phyloP scores from a whole-genome alignment of 2,888 invertebrate genomes.

The Drosophila cracens region DNA sequence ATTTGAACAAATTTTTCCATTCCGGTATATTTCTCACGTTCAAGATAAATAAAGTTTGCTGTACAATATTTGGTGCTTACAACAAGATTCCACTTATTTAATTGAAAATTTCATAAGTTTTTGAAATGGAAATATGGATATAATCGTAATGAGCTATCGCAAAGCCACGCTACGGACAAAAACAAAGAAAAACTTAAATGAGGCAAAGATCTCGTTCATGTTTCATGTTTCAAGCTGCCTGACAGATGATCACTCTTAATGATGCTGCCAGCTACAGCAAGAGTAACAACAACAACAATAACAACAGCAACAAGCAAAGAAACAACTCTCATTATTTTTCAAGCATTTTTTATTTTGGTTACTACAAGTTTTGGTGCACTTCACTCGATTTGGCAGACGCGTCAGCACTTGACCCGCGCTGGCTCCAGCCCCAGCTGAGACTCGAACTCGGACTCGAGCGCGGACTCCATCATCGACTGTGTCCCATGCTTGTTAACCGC shows the following conservation, averaged over 20 bases:
- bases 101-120: constrained; percentile 56
- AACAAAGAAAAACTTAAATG: constrained; percentile 49
- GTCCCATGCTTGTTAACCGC: constrained; percentile 76
- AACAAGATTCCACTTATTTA: constrained; percentile 49
- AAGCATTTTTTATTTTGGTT: constrained; percentile 67
- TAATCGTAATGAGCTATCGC: constrained; percentile 49
- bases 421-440: constrained; percentile 5
- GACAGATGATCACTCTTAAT: constrained; percentile 82
- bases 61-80: constrained; percentile 13
- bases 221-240: constrained; percentile 44
- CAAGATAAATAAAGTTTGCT: not conserved
- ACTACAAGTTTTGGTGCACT: constrained; percentile 76
- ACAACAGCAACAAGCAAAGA: constrained; percentile 27
- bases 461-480: constrained; percentile 52
- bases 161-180: constrained; percentile 29
- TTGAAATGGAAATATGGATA: constrained; percentile 32
- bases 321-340: constrained; percentile 73
- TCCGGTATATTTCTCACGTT: not conserved
- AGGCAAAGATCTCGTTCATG: constrained; percentile 66
- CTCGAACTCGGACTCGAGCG: constrained; percentile 16
- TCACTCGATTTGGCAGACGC: constrained; percentile 77
- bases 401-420: constrained; percentile 76
- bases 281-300: constrained; percentile 28
- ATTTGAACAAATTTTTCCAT: not conserved
- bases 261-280: constrained; percentile 62